Base-by-base conservation (phyloP, 2,888 invertebrate species). In the Craniophora ligustri region DNA sequence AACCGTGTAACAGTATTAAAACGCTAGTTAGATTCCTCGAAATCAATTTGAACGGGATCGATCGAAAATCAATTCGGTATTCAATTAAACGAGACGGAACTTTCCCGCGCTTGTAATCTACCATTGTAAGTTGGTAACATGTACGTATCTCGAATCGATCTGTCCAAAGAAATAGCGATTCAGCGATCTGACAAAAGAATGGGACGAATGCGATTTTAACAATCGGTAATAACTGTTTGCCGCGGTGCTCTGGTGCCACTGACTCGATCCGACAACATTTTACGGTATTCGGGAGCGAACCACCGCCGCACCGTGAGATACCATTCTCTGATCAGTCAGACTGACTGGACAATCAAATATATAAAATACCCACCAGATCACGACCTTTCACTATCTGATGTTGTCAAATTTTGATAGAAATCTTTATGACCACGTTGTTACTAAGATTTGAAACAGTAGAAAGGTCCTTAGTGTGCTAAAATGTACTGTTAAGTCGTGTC, bases 141-240 rank as follows among this genome's bases (percentile, higher is more conserved):
- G 67, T 82, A 75, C 75, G 79, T 88, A 91, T 89, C 91, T 85
- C 78, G 75, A 84, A 88, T 87, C 89, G 79, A 87, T 88, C 84
- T 86, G 79, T 85, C 82, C 79, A 82, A 86, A 87, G 85, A 89
- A 91, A 89, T 85, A 85, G 80, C 81, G 78, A 75, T 68, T 55
- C 50, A 53, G 42, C 46, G 55, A 86, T 80, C 83, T 85, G 82
- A 87, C 86, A 87, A 87, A 85, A 82, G 88, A 89, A 87, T 86
- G 77, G 83, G 75, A 83, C 78, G 79, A 83, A 85, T 85, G 80
- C 79, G 79, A 82, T 86, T 85, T 78, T 83, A 88, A 90, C 88
- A 89, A 89, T 89, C 82, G 82, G 72, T 90, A 91, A 89, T 90
- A 91, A 89, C 91, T 88, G 91, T 89, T 86, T 76, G 75, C 78